Evolutionary conservation across 37 sponge, comb jelly and placozoan genomes (phyloP).

Genomic region (Hormiphora californensis): DNA sequence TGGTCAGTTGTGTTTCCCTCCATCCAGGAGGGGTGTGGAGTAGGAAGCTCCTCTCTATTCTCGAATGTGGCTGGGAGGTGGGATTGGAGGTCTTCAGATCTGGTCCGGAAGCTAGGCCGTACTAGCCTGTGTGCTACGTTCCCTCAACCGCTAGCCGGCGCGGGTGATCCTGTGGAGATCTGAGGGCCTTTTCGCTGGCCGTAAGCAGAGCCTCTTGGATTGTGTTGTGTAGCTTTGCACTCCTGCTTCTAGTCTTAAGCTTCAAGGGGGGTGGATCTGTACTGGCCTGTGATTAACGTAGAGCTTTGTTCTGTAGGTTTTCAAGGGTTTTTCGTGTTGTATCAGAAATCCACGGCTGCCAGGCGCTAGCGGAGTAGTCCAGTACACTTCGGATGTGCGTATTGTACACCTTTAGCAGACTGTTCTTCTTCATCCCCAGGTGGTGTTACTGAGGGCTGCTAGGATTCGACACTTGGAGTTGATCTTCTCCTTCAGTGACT

Average conservation of each 20-base stretch:
- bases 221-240: constrained; percentile 11
- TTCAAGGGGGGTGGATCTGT: neutral
- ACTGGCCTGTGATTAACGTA: neutral
- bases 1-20: no score
- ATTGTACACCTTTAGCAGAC: neutral
- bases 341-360: constrained; percentile 3
- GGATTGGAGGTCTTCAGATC: no score
- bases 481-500: neutral
- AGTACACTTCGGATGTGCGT: neutral
- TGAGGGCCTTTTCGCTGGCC: neutral
- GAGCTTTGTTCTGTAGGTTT: neutral
- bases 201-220: neutral
- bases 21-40: no score
- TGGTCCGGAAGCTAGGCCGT: no score
- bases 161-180: neutral
- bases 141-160: no score
- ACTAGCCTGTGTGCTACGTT: no score
- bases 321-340: neutral
- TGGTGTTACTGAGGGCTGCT: no score
- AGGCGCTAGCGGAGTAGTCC: neutral
- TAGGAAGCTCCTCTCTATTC: no score
- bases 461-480: neutral
- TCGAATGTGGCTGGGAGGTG: no score
- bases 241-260: neutral
- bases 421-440: no score